Conservation (phyloP, 2,888 invertebrate species). For the Agrochola lota region DNA sequence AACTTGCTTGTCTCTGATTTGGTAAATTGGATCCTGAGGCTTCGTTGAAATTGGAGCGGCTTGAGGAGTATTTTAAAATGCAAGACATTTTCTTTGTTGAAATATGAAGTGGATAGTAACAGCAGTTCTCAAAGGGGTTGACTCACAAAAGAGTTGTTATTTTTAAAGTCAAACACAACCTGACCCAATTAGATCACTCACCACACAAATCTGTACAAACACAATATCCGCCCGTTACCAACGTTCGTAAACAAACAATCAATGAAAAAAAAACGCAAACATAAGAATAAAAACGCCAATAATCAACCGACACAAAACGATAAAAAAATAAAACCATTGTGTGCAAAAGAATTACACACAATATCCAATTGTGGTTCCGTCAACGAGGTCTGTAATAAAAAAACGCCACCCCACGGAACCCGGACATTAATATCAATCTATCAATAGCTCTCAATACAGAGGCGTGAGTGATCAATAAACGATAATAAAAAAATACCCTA, state of each 20-base stretch:
- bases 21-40: constrained; percentile 73
- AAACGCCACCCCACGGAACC: constrained; percentile 83
- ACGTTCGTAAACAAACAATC: constrained; percentile 68
- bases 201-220: constrained; percentile 53
- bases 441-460: constrained; percentile 86
- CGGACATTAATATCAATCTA: constrained; percentile 88
- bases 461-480: constrained; percentile 88
- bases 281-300: constrained; percentile 81
- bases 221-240: constrained; percentile 64
- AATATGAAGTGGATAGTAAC: constrained; percentile 29
- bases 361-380: constrained; percentile 87
- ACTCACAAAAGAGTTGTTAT: constrained; percentile 24
- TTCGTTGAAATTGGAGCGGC: constrained; percentile 59
- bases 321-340: constrained; percentile 77
- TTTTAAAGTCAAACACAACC: constrained; percentile 47
- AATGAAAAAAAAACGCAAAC: constrained; percentile 69
- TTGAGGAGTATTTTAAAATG: constrained; percentile 51
- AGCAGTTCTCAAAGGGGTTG: constrained; percentile 32
- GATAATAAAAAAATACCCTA: constrained; percentile 82
- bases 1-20: constrained; percentile 79
- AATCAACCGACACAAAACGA: constrained; percentile 76
- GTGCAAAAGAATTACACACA: constrained; percentile 84
- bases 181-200: constrained; percentile 58
- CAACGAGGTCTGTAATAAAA: constrained; percentile 84
- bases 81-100: constrained; percentile 36